These are phyloP conservation scores for Cataglyphis albicans DNA, from an alignment of 2,888 invertebrate genomes.

Conservation along the genomic window DNA sequence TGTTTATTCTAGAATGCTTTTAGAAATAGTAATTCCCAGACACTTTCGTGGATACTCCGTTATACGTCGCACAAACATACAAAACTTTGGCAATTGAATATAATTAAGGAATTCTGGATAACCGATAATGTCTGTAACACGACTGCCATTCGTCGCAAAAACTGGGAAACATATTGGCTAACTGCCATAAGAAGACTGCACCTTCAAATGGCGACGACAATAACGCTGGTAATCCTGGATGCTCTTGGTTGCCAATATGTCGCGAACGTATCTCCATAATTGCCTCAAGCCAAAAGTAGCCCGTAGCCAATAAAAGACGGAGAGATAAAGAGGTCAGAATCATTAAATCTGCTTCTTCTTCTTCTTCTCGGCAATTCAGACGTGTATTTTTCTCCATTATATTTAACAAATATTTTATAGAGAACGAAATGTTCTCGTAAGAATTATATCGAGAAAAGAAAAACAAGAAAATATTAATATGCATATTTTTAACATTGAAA, in stretches of 20 bases:
- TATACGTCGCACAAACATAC: slow-evolving; percentile 62
- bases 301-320: slow-evolving; percentile 80
- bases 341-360: slow-evolving; percentile 64
- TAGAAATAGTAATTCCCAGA: slow-evolving; percentile 59
- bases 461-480: not conserved
- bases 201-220: slow-evolving; percentile 77
- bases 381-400: not conserved
- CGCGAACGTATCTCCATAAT: slow-evolving; percentile 83
- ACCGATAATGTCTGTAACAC: slow-evolving; percentile 72
- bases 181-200: slow-evolving; percentile 83
- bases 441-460: not conserved
- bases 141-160: slow-evolving; percentile 70
- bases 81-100: slow-evolving; percentile 85
- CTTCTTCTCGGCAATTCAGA: slow-evolving; percentile 58
- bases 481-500: not conserved
- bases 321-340: slow-evolving; percentile 68
- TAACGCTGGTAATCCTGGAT: slow-evolving; percentile 80
- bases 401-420: not conserved
- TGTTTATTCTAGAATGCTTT: slow-evolving; percentile 67
- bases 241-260: slow-evolving; percentile 84
- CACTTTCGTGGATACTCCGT: slow-evolving; percentile 55
- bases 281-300: slow-evolving; percentile 78
- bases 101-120: slow-evolving; percentile 82
- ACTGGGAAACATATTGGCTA: slow-evolving; percentile 76
- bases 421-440: not conserved